Conservation (phyloP, 2,797 vertebrate genomes). For the Sternarchorhynchus goeldii region DNA sequence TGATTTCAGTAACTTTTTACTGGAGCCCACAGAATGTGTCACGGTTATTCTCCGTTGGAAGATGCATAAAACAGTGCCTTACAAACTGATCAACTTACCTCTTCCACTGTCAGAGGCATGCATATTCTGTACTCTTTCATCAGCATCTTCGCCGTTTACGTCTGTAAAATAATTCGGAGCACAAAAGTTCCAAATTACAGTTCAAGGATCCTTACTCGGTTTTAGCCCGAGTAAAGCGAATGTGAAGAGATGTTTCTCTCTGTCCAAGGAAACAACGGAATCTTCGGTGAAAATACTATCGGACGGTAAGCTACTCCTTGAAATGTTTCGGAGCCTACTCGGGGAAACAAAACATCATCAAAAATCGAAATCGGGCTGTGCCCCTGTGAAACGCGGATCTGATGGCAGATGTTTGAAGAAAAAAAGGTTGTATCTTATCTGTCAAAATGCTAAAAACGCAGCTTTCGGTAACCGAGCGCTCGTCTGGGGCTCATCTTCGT, state of each 20-base stretch:
- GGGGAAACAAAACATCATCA: background rate
- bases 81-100: conserved; percentile 75
- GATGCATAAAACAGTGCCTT: background rate
- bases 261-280: no score
- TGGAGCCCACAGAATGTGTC: conserved; percentile 1
- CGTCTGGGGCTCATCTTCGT: conserved; percentile 29
- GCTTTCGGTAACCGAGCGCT: conserved; percentile 32
- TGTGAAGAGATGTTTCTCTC: no score
- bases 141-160: conserved; percentile 73
- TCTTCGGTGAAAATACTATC: no score
- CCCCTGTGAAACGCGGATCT: no score
- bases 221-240: no score
- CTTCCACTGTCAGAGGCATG: conserved; percentile 91
- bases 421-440: conserved; percentile 28
- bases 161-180: background rate
- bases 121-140: conserved; percentile 92
- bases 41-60: background rate
- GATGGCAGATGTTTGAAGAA: conserved; percentile 4
- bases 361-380: conserved; percentile 13
- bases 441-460: conserved; percentile 34
- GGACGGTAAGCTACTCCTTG: no score
- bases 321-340: no score
- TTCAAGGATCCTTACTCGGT: background rate
- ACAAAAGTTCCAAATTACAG: background rate
- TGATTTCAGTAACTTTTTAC: background rate